Conservation (phyloP, 2,797 vertebrate species). For the Phylloscopus collybita region DNA sequence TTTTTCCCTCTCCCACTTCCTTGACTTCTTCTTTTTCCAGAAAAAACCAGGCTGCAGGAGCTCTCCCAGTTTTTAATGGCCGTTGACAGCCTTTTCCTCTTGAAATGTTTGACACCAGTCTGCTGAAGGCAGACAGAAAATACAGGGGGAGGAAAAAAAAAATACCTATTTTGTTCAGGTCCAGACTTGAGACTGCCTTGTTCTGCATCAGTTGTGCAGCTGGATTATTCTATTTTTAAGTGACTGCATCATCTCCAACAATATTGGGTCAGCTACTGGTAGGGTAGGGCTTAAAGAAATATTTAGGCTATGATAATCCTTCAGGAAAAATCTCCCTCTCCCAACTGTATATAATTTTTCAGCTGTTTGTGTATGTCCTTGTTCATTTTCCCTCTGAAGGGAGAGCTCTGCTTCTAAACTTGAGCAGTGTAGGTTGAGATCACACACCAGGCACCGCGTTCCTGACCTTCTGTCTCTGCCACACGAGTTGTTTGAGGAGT, state of each 20-base stretch:
- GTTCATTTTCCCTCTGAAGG: neutral
- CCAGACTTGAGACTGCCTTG: neutral
- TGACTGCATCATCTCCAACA: conserved; percentile 32
- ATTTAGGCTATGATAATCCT: conserved; percentile 61
- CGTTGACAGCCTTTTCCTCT: neutral
- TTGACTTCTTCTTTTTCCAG: neutral
- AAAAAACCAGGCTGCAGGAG: neutral
- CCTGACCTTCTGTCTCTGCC: neutral
- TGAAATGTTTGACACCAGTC: neutral
- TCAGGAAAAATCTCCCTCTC: conserved; percentile 21
- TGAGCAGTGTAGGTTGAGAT: neutral
- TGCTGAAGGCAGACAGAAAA: neutral
- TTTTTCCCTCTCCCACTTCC: neutral
- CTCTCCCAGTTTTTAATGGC: neutral
- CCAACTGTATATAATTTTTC: conserved; percentile 57
- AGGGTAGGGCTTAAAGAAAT: conserved; percentile 59
- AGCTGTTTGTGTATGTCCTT: conserved; percentile 34
- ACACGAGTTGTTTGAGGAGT: neutral
- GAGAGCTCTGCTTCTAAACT: neutral
- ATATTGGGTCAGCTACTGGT: conserved; percentile 33
- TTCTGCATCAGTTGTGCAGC: neutral
- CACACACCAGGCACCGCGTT: neutral
- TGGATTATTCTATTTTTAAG: conserved; percentile 63
- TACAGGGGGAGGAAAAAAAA: neutral
- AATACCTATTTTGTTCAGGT: neutral